Evolutionary conservation across 2,888 invertebrate species (phyloP), one percentile per base, ranked within the genome.

Genomic region (Julus scanicus): DNA sequence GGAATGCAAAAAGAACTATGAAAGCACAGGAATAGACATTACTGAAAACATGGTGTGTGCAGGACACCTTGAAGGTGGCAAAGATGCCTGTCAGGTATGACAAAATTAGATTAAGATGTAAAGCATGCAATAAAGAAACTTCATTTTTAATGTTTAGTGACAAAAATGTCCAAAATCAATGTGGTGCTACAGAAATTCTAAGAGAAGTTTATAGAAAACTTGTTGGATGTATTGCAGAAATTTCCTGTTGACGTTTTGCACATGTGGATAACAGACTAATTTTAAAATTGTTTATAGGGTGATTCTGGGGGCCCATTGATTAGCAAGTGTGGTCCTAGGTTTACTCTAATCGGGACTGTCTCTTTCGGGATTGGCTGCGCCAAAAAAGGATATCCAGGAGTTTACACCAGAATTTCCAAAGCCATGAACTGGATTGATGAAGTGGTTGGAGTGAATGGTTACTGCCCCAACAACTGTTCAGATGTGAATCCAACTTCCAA

Each of bases 351-450:
- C n/a, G 88, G 88, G 11, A 20, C 87, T 20, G 88, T 88, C 15
- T 88, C 88, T 9, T 88, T 88, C 84, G 88, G 88, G 0, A 88
- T 88, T 63, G 88, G 88, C 13, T 88, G 88, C 57, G 88, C 84
- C 84, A 84, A 53, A 39, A 84, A 87, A 29, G 11, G 29, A 0
- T 84, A 53, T 49, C 88, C 88, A 13, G 88, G 88, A 9, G 87
- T 88, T 29, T 88, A 88, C 29, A 87, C 88, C n/a, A 87, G 86
- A 39, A 48, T 88, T 17, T 49, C 87, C 8, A 57, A 39, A 6
- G 15, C 87, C 40, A 87, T 48, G 49, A 53, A 84, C 9, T 88
- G 88, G 88, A 40, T 88, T 11, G 44, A 88, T 4, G 39, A 48
- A 44, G 84, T 84, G 0, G 83, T 84, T 88, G 84, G 88, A 17